phyloP scores from a whole-genome alignment of 2,113 vertebrate species.

The Ictalurus furcatus region DNA sequence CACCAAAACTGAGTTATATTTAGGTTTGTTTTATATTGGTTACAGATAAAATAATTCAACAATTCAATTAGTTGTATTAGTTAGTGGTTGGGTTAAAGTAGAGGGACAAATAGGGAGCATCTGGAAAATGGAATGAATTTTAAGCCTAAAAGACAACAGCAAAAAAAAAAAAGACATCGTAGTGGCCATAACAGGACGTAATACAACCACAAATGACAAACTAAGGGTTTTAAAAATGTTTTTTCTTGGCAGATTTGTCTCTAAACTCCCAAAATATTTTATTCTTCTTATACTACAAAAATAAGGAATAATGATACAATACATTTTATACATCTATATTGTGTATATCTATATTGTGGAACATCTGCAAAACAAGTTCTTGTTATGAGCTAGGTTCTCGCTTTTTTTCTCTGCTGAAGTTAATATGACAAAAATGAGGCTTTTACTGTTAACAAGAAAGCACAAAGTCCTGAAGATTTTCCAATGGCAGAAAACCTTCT shows the following conservation, averaged over 20 bases:
- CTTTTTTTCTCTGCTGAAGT: neutral
- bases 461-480: too few relatives aligned
- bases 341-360: neutral
- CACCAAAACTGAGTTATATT: neutral
- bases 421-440: neutral
- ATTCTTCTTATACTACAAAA: neutral
- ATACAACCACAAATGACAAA: neutral
- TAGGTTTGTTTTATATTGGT: neutral
- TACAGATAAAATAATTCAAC: neutral
- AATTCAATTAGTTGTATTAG: neutral
- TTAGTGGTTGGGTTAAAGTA: neutral
- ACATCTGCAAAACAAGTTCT: neutral
- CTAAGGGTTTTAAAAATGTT: neutral
- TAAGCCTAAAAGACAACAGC: neutral
- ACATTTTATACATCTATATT: neutral
- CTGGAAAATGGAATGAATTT: neutral
- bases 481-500: too few relatives aligned
- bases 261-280: too few relatives aligned
- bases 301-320: neutral
- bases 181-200: too few relatives aligned
- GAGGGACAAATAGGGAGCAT: neutral
- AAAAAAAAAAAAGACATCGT: neutral
- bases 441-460: neutral
- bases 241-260: too few relatives aligned
- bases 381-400: neutral